Base-by-base conservation (phyloP, 2,797 vertebrate genomes). In the Sparus aurata region DNA sequence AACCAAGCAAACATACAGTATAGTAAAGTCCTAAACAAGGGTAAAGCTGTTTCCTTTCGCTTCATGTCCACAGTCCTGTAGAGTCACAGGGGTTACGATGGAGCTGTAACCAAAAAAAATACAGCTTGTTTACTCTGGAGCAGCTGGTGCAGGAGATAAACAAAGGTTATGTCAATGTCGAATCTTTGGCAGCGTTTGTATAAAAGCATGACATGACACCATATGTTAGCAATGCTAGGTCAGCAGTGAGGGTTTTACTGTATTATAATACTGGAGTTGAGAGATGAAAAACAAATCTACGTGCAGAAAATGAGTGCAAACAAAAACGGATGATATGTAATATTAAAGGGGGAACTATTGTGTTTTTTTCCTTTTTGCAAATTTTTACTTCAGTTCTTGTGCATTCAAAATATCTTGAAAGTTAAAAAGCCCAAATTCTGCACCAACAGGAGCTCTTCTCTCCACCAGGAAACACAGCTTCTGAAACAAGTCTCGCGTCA, bases 101-200 rank as follows among this genome's bases (percentile, higher is more conserved):
- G 10, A 54, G 50, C 17, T 17, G 20, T 2, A 57, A 8, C 27
- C 25, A 72, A 10, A n/a, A 62, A 62, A 71, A 64, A 30, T 18
- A 53, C 58, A 25, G 50, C 23, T 69, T 23, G 8, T 27, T 1
- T 73, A n/a, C 72, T 76, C 43, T 69, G 69, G 25, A 73, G 78
- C 86, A 84, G 76, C 77, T 85, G 69, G 70, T 54, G 64, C 41
- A 67, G 59, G 52, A 59, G 52, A 86, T 77, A 64, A 86, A 70
- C 63, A 60, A 73, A 80, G 67, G 12, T 75, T 59, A 69, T 47
- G 47, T 54, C 71, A 71, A 65, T 86, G 68, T 61, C 27, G 53
- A 43, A 54, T 58, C 63, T 71, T 81, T 75, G 58, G 47, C 41
- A 4, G 57, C 1, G 3, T 70, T 81, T 80, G 54, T 52, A 18